These are phyloP conservation scores for Dicrurus megarhynchus DNA, from an alignment of 2,113 vertebrate genomes.

Conservation along the genomic window DNA sequence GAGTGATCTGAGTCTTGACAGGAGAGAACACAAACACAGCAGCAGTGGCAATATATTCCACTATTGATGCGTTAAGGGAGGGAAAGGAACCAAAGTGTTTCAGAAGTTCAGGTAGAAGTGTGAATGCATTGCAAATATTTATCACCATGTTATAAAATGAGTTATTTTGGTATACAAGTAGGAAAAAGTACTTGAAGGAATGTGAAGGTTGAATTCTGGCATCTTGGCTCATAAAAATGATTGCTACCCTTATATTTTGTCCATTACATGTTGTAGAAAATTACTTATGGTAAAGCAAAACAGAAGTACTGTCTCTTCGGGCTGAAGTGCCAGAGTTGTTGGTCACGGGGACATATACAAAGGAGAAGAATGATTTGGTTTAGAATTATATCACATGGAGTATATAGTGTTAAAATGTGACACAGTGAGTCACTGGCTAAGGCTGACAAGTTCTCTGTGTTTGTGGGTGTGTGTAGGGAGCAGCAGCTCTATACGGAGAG, in stretches of 20 bases:
- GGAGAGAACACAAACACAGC: background rate
- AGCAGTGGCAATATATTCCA: background rate
- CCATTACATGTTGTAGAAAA: background rate
- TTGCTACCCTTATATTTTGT: background rate
- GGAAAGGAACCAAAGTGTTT: background rate
- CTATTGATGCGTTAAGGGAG: background rate
- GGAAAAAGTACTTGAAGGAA: background rate
- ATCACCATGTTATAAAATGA: background rate
- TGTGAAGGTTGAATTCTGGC: background rate
- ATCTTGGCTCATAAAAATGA: background rate
- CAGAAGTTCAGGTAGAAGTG: background rate
- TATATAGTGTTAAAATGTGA: background rate
- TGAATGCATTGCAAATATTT: background rate
- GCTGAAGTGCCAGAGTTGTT: background rate
- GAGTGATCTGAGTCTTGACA: background rate
- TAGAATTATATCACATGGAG: background rate
- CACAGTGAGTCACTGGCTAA: background rate
- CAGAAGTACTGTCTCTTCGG: background rate
- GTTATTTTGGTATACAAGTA: background rate
- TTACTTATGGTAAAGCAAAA: background rate
- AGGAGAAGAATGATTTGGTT: background rate
- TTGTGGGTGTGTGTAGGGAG: background rate
- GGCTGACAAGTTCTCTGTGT: background rate
- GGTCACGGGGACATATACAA: fast-evolving
- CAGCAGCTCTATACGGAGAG: background rate